phyloP scores from a whole-genome alignment of 2,888 invertebrate genomes.

The Callinectes sapidus region DNA sequence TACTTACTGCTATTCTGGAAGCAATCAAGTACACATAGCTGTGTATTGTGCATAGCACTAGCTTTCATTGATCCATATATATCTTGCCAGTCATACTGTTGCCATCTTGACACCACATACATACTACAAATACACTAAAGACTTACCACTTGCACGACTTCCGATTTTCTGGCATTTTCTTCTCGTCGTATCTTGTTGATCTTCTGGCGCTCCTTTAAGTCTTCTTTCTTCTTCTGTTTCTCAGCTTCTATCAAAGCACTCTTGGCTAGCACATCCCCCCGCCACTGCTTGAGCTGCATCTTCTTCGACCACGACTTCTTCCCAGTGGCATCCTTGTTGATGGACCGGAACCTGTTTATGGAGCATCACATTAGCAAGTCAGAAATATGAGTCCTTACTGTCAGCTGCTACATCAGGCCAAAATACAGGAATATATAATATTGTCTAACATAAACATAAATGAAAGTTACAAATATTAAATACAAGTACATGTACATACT shows the following conservation, averaged over 20 bases:
- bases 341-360: conserved; percentile 46
- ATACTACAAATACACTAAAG: not conserved
- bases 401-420: not conserved
- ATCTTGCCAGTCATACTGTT: too few species aligned
- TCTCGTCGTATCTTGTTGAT: conserved; percentile 52
- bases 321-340: conserved; percentile 40
- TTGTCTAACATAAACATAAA: too few species aligned
- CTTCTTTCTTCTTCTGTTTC: conserved; percentile 55
- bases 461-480: too few species aligned
- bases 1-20: too few species aligned
- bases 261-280: conserved; percentile 48
- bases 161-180: conserved; percentile 60
- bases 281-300: conserved; percentile 51
- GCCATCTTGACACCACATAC: too few species aligned
- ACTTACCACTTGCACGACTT: conserved; percentile 65
- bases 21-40: too few species aligned
- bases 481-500: too few species aligned
- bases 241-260: conserved; percentile 38
- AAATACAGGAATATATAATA: not conserved
- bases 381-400: not conserved
- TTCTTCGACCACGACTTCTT: conserved; percentile 54
- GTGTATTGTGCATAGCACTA: too few species aligned
- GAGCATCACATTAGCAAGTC: not conserved
- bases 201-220: conserved; percentile 50
- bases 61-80: too few species aligned